phyloP scores from a whole-genome alignment of 2,797 vertebrate species.

The Ptychobarbus kaznakovi region DNA sequence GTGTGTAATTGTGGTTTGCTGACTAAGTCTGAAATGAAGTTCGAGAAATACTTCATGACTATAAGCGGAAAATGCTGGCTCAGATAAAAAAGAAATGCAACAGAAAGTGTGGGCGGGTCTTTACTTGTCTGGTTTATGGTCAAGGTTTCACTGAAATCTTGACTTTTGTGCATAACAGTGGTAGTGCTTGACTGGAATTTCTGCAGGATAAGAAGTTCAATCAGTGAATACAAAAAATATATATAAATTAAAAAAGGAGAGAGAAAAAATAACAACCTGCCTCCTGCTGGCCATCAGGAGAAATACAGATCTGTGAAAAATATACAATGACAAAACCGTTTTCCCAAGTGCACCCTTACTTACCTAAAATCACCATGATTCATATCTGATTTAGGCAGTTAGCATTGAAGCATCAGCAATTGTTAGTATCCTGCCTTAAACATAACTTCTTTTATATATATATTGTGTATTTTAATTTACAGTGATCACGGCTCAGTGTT shows the following conservation, averaged over 20 bases:
- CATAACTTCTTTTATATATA: background rate
- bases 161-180: background rate
- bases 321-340: background rate
- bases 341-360: background rate
- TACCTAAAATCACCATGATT: background rate
- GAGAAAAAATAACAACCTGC: background rate
- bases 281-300: slow-evolving; percentile 33
- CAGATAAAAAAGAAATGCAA: slow-evolving; percentile 45
- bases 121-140: slow-evolving; percentile 17
- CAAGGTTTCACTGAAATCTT: background rate
- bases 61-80: slow-evolving; percentile 47
- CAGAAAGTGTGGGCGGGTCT: slow-evolving; percentile 23
- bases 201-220: background rate
- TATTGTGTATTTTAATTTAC: background rate
- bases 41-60: slow-evolving; percentile 45
- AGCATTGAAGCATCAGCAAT: background rate
- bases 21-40: slow-evolving; percentile 46
- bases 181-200: background rate
- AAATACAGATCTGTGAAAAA: background rate
- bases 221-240: background rate
- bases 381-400: background rate
- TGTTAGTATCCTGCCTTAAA: background rate
- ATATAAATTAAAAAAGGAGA: background rate
- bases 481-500: background rate
- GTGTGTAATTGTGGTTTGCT: slow-evolving; percentile 63